These are phyloP conservation scores for Maniola jurtina DNA, from an alignment of 1,140 invertebrate genomes.

Conservation along the genomic window DNA sequence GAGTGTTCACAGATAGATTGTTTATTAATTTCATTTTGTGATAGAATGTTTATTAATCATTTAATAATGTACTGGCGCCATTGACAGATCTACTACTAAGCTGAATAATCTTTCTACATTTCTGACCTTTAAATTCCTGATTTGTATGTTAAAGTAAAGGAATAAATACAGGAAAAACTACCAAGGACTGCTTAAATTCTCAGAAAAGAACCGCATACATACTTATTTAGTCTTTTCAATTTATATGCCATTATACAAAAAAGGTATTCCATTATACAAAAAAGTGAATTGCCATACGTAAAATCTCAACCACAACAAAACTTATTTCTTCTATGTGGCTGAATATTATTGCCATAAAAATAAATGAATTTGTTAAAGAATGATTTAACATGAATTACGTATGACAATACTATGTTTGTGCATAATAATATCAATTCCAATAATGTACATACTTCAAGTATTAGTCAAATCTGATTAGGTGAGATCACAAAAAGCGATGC, in stretches of 20 bases:
- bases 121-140: not conserved
- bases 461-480: not conserved
- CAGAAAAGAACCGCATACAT: constrained; percentile 40
- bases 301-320: too few species aligned
- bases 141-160: not conserved
- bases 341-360: too few species aligned
- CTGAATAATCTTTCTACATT: not conserved
- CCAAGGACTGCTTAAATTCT: constrained; percentile 35
- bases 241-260: not conserved
- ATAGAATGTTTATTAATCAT: too few species aligned
- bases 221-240: not conserved
- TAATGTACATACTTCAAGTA: not conserved
- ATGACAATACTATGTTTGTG: too few species aligned
- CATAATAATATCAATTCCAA: not conserved
- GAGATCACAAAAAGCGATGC: not conserved
- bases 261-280: too few species aligned
- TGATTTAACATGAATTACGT: too few species aligned
- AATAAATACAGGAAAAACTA: constrained; percentile 28
- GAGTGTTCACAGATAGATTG: too few species aligned
- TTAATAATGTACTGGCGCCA: too few species aligned
- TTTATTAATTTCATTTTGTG: too few species aligned
- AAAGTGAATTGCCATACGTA: too few species aligned
- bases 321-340: too few species aligned
- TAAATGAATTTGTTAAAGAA: too few species aligned
- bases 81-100: not conserved